Evolutionary conservation across 2,888 invertebrate genomes (phyloP), one percentile per base, ranked within the genome.

Genomic region (Tachina lurida): DNA sequence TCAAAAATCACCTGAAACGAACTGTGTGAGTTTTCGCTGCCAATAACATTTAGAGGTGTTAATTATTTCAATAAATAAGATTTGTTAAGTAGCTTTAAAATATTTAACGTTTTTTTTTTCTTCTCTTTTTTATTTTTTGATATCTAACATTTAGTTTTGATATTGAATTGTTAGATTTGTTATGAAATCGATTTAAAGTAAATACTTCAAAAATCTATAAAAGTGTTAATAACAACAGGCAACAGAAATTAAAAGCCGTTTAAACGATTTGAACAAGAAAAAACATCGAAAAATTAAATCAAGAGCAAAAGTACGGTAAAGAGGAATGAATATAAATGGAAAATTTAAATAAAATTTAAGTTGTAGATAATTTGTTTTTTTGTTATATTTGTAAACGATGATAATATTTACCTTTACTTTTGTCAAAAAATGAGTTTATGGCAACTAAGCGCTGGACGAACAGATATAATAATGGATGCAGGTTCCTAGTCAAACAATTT

Each of bases 131-230:
- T n/a, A n/a, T n/a, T n/a, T 58, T 77, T 10, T 17, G 10, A 17
- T 43, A 13, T 60, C 15, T 22, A 41, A 47, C n/a, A 19, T 45
- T 10, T 60, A 54, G 45, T 62, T 54, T 79, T 79, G 68, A 54
- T 86, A 85, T 85, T 85, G 77, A 82, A 75, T 82, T 82, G 82
- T 82, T 82, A 76, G 67, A 81, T 60, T 73, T 54, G 62, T 71
- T 81, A 77, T 52, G 63, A 67, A 47, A 76, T 41, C 41, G 68
- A 17, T 63, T 63, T 43, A 3, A 22, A n/a, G 22, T 67, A 15
- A 43, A 31, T 58, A 58, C 58, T 68, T 77, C 58, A 60, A 17
- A 56, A n/a, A n/a, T 31, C 31, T 15, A 19, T 17, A 47, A 67
- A 75, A 39, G 71, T 82, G 79, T 71, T 19, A 83, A 86, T 78